Conservation (phyloP, 2,888 invertebrate species). For the Cotesia congregata region DNA sequence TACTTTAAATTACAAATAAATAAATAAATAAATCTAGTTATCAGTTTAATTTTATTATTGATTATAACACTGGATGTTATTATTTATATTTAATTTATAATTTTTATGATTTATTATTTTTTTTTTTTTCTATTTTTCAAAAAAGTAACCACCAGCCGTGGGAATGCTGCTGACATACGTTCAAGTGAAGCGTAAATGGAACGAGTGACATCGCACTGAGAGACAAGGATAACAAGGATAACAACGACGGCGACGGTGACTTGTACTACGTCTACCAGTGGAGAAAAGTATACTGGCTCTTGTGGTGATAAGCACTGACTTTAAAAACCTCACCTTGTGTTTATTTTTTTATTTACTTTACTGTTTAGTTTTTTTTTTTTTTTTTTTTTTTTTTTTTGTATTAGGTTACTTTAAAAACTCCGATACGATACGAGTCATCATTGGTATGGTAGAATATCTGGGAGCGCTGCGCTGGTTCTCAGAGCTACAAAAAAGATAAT, state of each 20-base stretch:
- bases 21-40: neutral
- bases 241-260: neutral
- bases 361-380: neutral
- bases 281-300: conserved; percentile 12
- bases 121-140: conserved; percentile 7
- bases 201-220: conserved; percentile 33
- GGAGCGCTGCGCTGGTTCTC: neutral
- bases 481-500: neutral
- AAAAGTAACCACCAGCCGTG: conserved; percentile 12
- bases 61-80: neutral
- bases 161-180: conserved; percentile 17
- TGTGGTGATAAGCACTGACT: conserved; percentile 6
- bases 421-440: neutral
- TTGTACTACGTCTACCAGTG: conserved; percentile 4
- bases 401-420: neutral
- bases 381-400: too few species aligned
- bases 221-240: conserved; percentile 29
- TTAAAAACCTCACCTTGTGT: neutral
- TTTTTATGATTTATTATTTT: conserved; percentile 14
- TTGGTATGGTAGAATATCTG: neutral
- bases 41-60: conserved; percentile 8
- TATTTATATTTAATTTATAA: conserved; percentile 10
- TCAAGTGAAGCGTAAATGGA: conserved; percentile 25
- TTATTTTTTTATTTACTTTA: neutral
- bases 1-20: conserved; percentile 15